Evolutionary conservation across 2,113 vertebrate genomes (phyloP).

Genomic region (Peromyscus californicus): DNA sequence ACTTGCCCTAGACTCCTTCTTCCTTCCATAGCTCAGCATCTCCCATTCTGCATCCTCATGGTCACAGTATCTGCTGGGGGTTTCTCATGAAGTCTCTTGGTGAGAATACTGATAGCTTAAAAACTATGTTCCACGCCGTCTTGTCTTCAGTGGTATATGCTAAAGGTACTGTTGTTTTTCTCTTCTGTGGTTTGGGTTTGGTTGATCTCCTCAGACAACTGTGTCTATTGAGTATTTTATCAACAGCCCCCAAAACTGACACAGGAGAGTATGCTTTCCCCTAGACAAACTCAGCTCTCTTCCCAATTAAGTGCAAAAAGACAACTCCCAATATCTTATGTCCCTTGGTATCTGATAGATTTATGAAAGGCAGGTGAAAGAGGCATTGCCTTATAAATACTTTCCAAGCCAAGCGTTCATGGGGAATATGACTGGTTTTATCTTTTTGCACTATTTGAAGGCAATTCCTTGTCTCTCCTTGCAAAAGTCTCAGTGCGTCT

Average conservation of each 20-base stretch:
- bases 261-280: not conserved
- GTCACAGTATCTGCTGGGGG: not conserved
- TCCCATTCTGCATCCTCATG: not conserved
- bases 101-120: not conserved
- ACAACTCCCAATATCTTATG: conserved; percentile 21
- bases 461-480: conserved; percentile 43
- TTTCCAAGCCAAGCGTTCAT: not conserved
- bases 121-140: not conserved
- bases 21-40: not conserved
- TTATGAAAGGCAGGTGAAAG: conserved; percentile 58
- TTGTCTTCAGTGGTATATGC: not conserved
- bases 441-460: conserved; percentile 46
- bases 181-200: conserved; percentile 30
- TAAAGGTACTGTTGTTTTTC: not conserved
- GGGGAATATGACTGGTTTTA: conserved; percentile 38
- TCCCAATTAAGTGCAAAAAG: conserved; percentile 31
- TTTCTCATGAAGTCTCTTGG: not conserved
- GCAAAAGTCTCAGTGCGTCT: conserved; percentile 16
- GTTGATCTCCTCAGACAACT: not conserved
- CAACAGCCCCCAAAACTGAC: conserved; percentile 2
- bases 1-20: not conserved
- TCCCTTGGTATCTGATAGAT: conserved; percentile 8
- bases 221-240: not conserved
- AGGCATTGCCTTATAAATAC: conserved; percentile 32
- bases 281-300: conserved; percentile 31